These are phyloP conservation scores for Aplidium turbinatum DNA, from an alignment of 23 tunicate species.

Conservation along the genomic window DNA sequence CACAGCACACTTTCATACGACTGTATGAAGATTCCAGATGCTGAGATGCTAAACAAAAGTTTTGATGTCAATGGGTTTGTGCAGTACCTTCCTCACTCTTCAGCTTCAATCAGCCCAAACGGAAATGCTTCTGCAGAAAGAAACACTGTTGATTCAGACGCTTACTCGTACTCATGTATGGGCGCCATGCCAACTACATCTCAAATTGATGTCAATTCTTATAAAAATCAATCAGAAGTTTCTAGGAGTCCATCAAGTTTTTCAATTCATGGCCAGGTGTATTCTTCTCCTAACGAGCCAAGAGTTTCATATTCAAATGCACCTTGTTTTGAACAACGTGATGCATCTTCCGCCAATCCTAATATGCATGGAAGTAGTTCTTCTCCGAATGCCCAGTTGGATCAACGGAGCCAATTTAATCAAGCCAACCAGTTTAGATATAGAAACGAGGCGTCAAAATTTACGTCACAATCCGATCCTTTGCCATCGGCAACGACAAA, in stretches of 20 bases:
- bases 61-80: too few species aligned
- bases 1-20: too few species aligned
- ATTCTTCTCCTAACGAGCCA: constrained; percentile 25
- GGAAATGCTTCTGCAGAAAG: not conserved
- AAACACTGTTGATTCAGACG: not conserved
- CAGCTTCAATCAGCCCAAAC: constrained; percentile 8
- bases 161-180: constrained; percentile 13
- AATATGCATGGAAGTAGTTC: constrained; percentile 5
- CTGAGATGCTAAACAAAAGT: too few species aligned
- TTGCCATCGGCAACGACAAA: too few species aligned
- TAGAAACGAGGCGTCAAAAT: too few species aligned
- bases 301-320: constrained; percentile 4
- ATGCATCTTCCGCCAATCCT: not conserved
- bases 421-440: too few species aligned
- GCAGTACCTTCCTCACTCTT: constrained; percentile 35
- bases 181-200: not conserved
- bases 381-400: constrained; percentile 10
- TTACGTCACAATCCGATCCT: too few species aligned
- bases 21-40: too few species aligned
- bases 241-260: constrained; percentile 43
- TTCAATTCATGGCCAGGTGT: constrained; percentile 30
- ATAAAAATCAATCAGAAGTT: not conserved
- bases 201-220: too few species aligned
- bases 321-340: constrained; percentile 34
- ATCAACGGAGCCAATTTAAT: constrained; percentile 27